Evolutionary conservation across 2,797 vertebrate species (phyloP).

Genomic region (Ceyx erithaca): DNA sequence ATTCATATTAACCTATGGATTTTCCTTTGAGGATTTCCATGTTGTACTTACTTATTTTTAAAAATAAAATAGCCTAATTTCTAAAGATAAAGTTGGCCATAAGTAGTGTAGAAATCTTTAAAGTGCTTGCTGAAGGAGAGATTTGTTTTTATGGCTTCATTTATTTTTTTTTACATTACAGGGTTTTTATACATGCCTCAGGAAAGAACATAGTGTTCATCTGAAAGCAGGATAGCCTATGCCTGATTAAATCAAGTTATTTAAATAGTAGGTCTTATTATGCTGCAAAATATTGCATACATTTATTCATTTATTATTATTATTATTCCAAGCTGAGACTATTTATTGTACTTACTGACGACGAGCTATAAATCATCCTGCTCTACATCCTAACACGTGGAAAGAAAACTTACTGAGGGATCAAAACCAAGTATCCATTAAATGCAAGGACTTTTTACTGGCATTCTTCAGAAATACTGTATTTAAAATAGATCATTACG

Average conservation of each 20-base stretch:
- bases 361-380: neutral
- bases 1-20: neutral
- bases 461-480: neutral
- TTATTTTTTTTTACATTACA: neutral
- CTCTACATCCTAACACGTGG: neutral
- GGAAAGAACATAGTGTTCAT: conserved; percentile 1
- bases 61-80: neutral
- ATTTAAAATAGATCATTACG: neutral
- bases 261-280: conserved; percentile 29
- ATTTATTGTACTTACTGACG: neutral
- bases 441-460: neutral
- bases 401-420: neutral
- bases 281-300: neutral
- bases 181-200: neutral
- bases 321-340: neutral
- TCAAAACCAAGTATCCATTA: neutral
- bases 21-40: neutral
- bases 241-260: conserved; percentile 14
- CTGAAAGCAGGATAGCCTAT: neutral
- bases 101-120: neutral
- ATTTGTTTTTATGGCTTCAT: neutral
- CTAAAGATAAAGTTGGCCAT: neutral
- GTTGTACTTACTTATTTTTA: neutral
- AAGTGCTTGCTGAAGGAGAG: neutral
- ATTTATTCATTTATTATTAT: conserved; percentile 27